phyloP scores from a whole-genome alignment of 2,888 invertebrate species.

The Pyrrhosoma nymphula region DNA sequence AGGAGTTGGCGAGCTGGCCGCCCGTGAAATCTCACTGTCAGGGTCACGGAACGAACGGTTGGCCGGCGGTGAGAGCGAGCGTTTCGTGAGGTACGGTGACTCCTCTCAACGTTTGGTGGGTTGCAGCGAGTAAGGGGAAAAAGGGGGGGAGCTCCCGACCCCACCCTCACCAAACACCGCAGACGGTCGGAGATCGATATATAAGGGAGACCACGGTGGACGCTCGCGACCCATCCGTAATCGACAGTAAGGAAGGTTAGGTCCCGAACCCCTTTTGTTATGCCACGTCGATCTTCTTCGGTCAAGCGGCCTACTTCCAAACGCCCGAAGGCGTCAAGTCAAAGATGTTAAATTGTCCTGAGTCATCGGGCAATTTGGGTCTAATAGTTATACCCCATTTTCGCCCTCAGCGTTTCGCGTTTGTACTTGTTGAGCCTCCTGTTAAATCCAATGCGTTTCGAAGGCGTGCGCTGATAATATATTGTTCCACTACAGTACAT shows the following conservation, averaged over 20 bases:
- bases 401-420: no score
- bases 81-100: constrained; percentile 11
- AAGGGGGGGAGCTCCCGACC: not conserved
- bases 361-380: not conserved
- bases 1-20: not conserved
- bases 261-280: not conserved
- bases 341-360: not conserved
- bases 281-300: not conserved
- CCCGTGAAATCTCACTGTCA: constrained; percentile 56
- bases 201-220: not conserved
- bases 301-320: no score
- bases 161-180: not conserved
- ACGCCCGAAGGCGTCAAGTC: not conserved
- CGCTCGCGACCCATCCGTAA: not conserved
- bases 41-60: constrained; percentile 50
- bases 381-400: not conserved
- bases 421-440: no score
- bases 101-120: not conserved
- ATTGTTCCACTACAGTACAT: no score
- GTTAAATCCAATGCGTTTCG: no score
- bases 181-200: not conserved
- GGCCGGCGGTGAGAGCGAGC: not conserved
- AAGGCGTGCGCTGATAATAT: no score
- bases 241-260: not conserved
- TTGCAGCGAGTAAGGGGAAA: not conserved